Evolutionary conservation across 2,113 vertebrate species (phyloP), one percentile per base, ranked within the genome.

Genomic region (Talpa occidentalis): DNA sequence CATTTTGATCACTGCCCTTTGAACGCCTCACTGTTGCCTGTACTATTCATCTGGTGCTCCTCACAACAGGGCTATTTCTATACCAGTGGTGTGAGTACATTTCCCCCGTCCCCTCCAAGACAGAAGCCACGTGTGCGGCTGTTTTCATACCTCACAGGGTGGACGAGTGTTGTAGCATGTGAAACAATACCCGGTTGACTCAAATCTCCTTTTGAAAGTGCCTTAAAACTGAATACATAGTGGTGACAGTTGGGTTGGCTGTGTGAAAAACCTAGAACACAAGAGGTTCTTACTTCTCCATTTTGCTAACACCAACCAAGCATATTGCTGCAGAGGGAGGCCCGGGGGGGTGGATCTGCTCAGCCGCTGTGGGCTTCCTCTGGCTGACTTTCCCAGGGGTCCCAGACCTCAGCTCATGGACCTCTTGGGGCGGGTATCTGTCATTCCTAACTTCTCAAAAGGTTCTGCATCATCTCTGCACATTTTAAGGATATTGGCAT

Each of bases 191-290:
- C 32, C 62, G n/a, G 16, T 21, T 54, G 64, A 85, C 69, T 89
- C 90, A 86, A 17, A 66, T 89, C 54, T 89, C 81, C 87, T 79
- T 82, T 49, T 78, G 42, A 67, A 92, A 78, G 35, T 35, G 59
- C 89, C 74, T 94, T 95, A 76, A 93, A 74, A 90, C 70, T 64
- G 82, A 82, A 73, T 80, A 93, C 60, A 84, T 30, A 24, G 17
- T 30, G 44, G 66, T 35, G 10, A 60, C 44, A 72, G 32, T 91
- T 69, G 16, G 35, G 14, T 32, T 84, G 67, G 73, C 37, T 54
- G 10, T 32, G 10, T 54, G 44, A 93, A 70, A 76, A 82, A 40
- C 44, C 74, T 74, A 40, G 82, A 89, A 59, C 49, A 69, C 8
- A 89, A 72, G 30, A 4, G 24, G 82, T 82, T 91, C 59, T 85